These are phyloP conservation scores for Palythoa grandis DNA, from an alignment of 92 coral and sea anemone species.

Conservation along the genomic window DNA sequence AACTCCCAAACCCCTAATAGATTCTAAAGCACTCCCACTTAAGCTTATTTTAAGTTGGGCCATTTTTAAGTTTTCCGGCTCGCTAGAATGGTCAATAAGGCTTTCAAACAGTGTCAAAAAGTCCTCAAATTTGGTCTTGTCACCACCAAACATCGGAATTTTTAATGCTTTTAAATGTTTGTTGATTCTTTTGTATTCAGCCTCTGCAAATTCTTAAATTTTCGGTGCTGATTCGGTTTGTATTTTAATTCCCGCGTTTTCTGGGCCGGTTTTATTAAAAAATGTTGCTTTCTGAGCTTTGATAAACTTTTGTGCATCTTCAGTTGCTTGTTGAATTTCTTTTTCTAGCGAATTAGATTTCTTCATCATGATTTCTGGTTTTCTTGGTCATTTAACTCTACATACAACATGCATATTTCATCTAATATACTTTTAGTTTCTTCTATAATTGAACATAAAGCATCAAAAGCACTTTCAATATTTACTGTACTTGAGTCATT, in stretches of 20 bases:
- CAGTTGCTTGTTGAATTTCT: slow-evolving; percentile 51
- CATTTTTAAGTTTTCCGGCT: slow-evolving; percentile 68
- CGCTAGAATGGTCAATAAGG: slow-evolving; percentile 55
- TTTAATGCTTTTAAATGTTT: slow-evolving; percentile 46
- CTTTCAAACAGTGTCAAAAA: slow-evolving; percentile 66
- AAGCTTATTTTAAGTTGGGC: slow-evolving; percentile 68
- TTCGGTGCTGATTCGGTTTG: not conserved
- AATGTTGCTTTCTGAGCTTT: slow-evolving; percentile 14
- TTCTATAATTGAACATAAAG: slow-evolving; percentile 38
- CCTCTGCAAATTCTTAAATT: not conserved
- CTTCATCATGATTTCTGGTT: slow-evolving; percentile 19
- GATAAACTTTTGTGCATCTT: slow-evolving; percentile 40
- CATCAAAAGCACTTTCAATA: slow-evolving; percentile 41
- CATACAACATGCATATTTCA: slow-evolving; percentile 39
- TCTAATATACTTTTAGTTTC: slow-evolving; percentile 38
- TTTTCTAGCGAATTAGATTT: slow-evolving; percentile 39
- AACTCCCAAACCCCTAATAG: slow-evolving; percentile 60
- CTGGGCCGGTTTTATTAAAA: not conserved
- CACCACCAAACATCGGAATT: slow-evolving; percentile 51
- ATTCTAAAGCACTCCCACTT: slow-evolving; percentile 54
- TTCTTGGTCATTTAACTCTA: slow-evolving; percentile 26
- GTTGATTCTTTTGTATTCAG: not conserved
- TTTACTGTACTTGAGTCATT: slow-evolving; percentile 26
- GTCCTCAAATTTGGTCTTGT: slow-evolving; percentile 65
- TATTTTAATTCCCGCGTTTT: not conserved